These are phyloP conservation scores for Trissolcus japonicus DNA, from an alignment of 2,888 invertebrate species.

Conservation along the genomic window DNA sequence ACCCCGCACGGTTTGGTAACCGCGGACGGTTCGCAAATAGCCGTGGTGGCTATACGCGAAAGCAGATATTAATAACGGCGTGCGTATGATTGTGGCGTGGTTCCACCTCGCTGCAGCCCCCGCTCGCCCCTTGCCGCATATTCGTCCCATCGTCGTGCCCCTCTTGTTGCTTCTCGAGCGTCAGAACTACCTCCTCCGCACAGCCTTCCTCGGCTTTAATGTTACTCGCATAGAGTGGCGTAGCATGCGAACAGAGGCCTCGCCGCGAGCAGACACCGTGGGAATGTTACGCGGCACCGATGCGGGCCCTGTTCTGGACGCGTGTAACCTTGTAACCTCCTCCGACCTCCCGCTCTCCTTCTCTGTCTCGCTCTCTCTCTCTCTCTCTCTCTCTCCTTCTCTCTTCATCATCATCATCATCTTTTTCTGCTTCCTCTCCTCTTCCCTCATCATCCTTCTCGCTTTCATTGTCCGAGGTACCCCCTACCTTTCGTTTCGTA, in stretches of 20 bases:
- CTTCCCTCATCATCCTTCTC: slow-evolving; percentile 45
- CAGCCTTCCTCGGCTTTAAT: slow-evolving; percentile 69
- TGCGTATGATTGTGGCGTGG: slow-evolving; percentile 66
- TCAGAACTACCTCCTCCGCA: slow-evolving; percentile 59
- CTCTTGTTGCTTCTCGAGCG: slow-evolving; percentile 49
- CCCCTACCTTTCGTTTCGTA: slow-evolving; percentile 17
- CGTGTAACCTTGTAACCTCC: slow-evolving; percentile 68
- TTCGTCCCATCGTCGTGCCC: slow-evolving; percentile 53
- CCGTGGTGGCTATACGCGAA: slow-evolving; percentile 61
- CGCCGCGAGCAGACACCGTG: slow-evolving; percentile 75
- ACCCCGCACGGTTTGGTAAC: slow-evolving; percentile 57
- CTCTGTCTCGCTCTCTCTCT: slow-evolving; percentile 34
- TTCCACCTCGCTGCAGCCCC: slow-evolving; percentile 58
- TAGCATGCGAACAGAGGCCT: slow-evolving; percentile 66
- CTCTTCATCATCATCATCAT: slow-evolving; percentile 40
- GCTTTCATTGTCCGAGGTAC: slow-evolving; percentile 29
- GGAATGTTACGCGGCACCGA: slow-evolving; percentile 74
- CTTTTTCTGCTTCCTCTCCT: slow-evolving; percentile 36
- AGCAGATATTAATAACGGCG: slow-evolving; percentile 70
- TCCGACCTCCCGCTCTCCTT: slow-evolving; percentile 56
- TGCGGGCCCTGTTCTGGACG: slow-evolving; percentile 71
- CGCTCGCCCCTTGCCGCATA: slow-evolving; percentile 54
- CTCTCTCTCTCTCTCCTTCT: slow-evolving; percentile 16
- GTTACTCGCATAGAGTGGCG: slow-evolving; percentile 69
- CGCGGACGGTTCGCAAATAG: slow-evolving; percentile 54